Conservation (phyloP, 37 sponge, comb jelly and placozoan species). For the Aphrocallistes beatrix region DNA sequence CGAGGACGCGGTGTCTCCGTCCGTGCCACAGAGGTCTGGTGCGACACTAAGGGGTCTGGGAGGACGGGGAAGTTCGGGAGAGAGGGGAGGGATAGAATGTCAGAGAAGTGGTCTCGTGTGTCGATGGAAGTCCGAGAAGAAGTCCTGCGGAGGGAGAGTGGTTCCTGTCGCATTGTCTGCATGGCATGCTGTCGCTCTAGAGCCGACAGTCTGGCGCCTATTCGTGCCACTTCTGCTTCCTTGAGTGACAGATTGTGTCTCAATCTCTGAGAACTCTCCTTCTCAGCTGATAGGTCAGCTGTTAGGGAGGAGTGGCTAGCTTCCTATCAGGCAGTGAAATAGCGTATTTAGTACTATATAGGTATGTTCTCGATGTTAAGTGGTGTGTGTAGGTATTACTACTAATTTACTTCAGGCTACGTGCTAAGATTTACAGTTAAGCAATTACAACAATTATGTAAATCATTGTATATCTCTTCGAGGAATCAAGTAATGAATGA, state of each 20-base stretch:
- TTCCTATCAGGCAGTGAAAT: no score
- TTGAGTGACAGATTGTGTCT: background rate
- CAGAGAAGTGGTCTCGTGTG: background rate
- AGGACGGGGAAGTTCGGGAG: background rate
- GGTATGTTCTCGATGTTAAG: no score
- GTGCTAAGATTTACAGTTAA: no score
- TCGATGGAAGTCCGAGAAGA: background rate
- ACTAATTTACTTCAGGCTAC: no score
- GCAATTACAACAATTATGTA: no score
- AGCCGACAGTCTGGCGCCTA: background rate
- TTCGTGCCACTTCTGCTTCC: background rate
- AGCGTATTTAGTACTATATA: no score
- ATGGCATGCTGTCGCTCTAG: background rate
- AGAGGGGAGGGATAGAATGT: background rate
- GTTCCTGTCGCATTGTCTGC: constrained; percentile 5
- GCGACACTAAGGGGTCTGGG: background rate
- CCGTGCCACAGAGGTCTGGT: background rate
- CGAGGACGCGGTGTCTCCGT: background rate
- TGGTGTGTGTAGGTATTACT: no score
- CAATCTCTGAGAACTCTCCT: background rate
- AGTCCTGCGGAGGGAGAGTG: background rate
- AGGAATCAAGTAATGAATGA: no score
- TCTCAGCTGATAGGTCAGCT: constrained; percentile 19
- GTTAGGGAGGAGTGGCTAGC: background rate
- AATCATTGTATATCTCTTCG: no score